Conservation (phyloP, 2,888 invertebrate species). For the Aphrophora alni region DNA sequence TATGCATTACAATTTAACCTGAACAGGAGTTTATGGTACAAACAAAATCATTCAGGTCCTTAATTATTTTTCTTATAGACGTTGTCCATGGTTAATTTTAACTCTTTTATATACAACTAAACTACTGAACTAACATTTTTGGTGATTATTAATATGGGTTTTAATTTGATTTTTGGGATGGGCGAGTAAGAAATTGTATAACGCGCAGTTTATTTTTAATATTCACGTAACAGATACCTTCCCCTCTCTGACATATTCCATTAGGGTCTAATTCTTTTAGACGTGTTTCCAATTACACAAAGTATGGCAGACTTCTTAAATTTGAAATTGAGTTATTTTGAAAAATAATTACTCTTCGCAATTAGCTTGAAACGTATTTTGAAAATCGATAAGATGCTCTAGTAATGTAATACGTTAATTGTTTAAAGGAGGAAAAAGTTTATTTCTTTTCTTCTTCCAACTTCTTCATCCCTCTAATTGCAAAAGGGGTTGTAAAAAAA, state of each 20-base stretch:
- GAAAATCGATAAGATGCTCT: neutral
- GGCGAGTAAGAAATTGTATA: no score
- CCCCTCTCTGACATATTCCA: neutral
- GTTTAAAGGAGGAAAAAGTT: neutral
- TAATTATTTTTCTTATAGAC: no score
- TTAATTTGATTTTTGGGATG: no score
- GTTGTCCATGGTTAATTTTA: no score
- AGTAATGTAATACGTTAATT: neutral
- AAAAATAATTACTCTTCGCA: neutral
- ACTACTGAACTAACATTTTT: no score
- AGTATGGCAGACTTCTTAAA: neutral
- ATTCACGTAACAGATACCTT: neutral
- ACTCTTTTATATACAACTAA: no score
- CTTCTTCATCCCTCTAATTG: neutral
- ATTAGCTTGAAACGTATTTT: neutral
- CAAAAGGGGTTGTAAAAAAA: conserved; percentile 5
- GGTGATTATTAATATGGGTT: no score
- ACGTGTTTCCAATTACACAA: neutral
- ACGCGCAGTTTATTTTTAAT: neutral
- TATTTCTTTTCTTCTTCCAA: neutral
- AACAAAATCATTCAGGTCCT: no score
- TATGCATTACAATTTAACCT: no score
- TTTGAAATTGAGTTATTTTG: neutral
- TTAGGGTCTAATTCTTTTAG: neutral
- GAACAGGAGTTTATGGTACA: no score